phyloP scores from a whole-genome alignment of 2,797 vertebrate species.

The Vultur gryphus region DNA sequence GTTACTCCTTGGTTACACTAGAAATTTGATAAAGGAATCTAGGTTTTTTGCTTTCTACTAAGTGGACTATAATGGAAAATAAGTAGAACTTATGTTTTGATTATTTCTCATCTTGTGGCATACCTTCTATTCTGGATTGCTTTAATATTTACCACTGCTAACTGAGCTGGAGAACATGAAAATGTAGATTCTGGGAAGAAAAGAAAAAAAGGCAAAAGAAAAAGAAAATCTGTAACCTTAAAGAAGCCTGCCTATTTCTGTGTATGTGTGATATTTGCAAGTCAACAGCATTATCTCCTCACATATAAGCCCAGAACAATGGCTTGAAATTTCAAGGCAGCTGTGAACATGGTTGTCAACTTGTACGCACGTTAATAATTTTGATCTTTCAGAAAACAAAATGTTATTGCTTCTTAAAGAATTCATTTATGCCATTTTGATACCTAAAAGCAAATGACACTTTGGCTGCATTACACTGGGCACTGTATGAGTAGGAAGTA shows the following conservation, averaged over 20 bases:
- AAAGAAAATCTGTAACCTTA: not conserved
- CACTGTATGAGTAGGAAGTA: not conserved
- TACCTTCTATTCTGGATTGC: conserved; percentile 14
- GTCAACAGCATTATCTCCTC: not conserved
- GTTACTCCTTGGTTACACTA: not conserved
- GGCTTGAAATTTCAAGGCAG: not conserved
- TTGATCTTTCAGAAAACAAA: not conserved
- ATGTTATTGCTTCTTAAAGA: not conserved
- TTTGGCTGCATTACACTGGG: not conserved
- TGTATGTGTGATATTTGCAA: not conserved
- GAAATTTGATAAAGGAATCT: not conserved
- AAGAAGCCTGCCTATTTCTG: not conserved
- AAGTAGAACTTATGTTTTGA: not conserved
- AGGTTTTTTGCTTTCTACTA: not conserved
- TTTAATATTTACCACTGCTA: conserved; percentile 30
- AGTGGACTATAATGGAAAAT: not conserved
- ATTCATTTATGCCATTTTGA: not conserved
- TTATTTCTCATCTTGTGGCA: conserved; percentile 3
- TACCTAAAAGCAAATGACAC: not conserved
- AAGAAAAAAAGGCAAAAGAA: not conserved
- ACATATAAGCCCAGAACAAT: not conserved
- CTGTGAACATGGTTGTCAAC: not conserved
- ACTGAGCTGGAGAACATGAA: not conserved
- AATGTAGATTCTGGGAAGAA: not conserved
- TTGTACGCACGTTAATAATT: not conserved